Percentiles rank a stretch among this genome's conserved stretches.
phyloP scores from a whole-genome alignment of 2,888 invertebrate genomes.

The Tigriopus californicus region DNA sequence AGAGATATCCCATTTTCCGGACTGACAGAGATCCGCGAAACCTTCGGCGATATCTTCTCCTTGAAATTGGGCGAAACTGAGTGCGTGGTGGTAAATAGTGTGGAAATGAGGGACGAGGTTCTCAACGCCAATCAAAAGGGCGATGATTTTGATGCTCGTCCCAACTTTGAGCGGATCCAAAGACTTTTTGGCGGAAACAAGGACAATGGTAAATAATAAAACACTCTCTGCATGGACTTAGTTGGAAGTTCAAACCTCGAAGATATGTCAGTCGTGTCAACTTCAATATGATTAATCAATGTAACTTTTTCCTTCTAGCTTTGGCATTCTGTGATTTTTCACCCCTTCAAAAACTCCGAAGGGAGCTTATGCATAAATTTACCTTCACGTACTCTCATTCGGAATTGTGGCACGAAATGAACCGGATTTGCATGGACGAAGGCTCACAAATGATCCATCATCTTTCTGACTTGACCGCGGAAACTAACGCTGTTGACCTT shows the following conservation, averaged over 20 bases:
- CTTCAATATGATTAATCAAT: no score
- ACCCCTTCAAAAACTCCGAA: conserved; percentile 23
- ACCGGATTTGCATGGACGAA: conserved; percentile 43
- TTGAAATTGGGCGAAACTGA: conserved; percentile 18
- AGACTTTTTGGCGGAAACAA: conserved; percentile 50
- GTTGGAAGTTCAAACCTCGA: conserved; percentile 5
- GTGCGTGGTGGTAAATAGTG: conserved; percentile 17
- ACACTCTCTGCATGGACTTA: background rate
- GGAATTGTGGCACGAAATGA: conserved; percentile 47
- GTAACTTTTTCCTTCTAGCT: conserved; percentile 23
- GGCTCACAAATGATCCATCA: conserved; percentile 19
- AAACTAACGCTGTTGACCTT: no score
- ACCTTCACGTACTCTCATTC: conserved; percentile 53
- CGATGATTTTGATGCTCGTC: conserved; percentile 59
- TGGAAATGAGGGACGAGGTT: conserved; percentile 19
- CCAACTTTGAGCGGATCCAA: conserved; percentile 59
- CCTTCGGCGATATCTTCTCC: conserved; percentile 19
- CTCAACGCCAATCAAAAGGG: conserved; percentile 31
- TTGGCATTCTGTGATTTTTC: conserved; percentile 27
- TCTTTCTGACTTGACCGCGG: conserved; percentile 13
- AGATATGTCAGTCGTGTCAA: no score
- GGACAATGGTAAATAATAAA: conserved; percentile 19
- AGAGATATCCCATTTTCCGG: conserved; percentile 19
- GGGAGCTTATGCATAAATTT: conserved; percentile 31
- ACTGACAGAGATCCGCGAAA: conserved; percentile 17